Conservation (phyloP, 2,888 invertebrate species). For the Cacoxenus indagator region DNA sequence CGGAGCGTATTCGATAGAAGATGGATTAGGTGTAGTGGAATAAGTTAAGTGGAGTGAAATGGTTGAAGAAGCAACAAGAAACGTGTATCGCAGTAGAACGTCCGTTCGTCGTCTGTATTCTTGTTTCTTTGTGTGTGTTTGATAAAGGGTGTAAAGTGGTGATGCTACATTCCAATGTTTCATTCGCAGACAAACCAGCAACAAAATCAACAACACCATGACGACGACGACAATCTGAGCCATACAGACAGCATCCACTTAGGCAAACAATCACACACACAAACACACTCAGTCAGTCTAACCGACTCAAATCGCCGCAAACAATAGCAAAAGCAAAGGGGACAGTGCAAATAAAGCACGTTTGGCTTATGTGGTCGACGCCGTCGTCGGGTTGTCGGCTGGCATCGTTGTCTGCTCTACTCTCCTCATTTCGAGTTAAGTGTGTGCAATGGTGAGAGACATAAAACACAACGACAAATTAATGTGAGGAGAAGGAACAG, state of each 20-base stretch:
- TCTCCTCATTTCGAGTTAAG: slow-evolving; percentile 3
- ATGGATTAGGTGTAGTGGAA: background rate
- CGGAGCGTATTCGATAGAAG: background rate
- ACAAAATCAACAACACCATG: slow-evolving; percentile 2
- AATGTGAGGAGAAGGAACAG: background rate
- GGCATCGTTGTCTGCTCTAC: background rate
- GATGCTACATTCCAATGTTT: slow-evolving; percentile 44
- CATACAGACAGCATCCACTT: background rate
- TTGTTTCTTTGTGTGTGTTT: slow-evolving; percentile 1
- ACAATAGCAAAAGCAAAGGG: background rate
- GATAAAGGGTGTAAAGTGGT: slow-evolving; percentile 43
- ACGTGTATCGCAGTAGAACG: background rate
- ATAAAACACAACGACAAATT: background rate
- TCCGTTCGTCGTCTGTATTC: background rate
- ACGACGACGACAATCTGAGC: background rate
- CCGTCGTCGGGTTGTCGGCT: background rate
- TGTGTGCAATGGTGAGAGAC: background rate
- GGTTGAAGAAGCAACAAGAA: background rate
- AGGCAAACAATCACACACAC: background rate
- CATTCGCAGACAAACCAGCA: slow-evolving; percentile 1
- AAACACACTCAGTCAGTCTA: background rate
- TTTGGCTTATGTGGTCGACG: slow-evolving; percentile 6
- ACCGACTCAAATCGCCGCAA: background rate
- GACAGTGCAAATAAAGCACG: slow-evolving; percentile 18
- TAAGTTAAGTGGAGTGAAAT: too few species aligned